Conservation (phyloP, 2,797 vertebrate species). For the Myioborus miniatus region DNA sequence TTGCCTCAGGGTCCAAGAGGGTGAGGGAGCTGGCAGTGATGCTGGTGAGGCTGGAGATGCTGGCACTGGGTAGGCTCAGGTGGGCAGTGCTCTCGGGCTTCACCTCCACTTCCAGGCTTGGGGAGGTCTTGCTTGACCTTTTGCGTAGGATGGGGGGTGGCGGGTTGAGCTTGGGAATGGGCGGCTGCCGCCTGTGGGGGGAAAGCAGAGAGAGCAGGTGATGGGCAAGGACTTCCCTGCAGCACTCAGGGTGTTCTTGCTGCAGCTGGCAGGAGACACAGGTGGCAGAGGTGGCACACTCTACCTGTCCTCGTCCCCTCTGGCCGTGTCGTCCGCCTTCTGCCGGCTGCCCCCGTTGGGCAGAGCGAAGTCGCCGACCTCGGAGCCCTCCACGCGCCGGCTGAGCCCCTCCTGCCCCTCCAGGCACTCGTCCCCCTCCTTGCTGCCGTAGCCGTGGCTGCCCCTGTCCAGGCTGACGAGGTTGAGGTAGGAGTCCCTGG, state of each 20-base stretch:
- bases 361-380: constrained; percentile 19
- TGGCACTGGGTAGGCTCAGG: background rate
- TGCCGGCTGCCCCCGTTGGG: background rate
- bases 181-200: constrained; percentile 73
- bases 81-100: background rate
- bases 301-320: constrained; percentile 34
- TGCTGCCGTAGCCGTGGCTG: background rate
- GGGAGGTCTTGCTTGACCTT: constrained; percentile 81
- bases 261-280: rapidly evolving
- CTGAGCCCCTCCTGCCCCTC: constrained; percentile 55
- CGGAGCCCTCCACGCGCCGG: constrained; percentile 63
- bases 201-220: background rate
- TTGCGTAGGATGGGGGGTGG: constrained; percentile 82
- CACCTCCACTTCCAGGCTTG: constrained; percentile 69
- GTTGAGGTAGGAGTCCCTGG: constrained; percentile 84
- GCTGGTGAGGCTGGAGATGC: constrained; percentile 78
- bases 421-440: constrained; percentile 53
- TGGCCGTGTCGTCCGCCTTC: background rate
- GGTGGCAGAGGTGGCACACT: background rate
- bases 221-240: background rate
- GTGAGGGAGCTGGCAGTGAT: constrained; percentile 77
- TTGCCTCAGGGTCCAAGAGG: constrained; percentile 75
- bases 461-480: constrained; percentile 79
- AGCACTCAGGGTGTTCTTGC: rapidly evolving
- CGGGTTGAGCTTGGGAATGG: constrained; percentile 84